Percentiles rank a stretch among this genome's conserved stretches.
Evolutionary conservation across 2,797 vertebrate genomes (phyloP).

Genomic region (Danio choprae): DNA sequence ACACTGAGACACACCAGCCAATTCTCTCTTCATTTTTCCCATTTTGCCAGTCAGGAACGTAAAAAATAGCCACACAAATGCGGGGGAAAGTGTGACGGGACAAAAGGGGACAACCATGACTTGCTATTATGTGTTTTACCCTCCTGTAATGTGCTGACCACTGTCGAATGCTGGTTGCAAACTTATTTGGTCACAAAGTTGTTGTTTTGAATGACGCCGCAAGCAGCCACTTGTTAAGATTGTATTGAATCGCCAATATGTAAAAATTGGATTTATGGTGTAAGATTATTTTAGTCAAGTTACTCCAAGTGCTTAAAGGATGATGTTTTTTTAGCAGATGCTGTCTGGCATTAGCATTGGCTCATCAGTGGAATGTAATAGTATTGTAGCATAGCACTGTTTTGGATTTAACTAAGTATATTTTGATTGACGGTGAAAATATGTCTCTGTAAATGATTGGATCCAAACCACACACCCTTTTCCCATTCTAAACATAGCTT

Average conservation of each 20-base stretch:
- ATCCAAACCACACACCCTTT: conserved; percentile 15
- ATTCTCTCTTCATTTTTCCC: conserved; percentile 24
- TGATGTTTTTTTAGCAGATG: background rate
- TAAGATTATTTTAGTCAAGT: background rate
- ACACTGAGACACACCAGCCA: conserved; percentile 43
- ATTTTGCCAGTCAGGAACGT: conserved; percentile 33
- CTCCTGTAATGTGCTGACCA: background rate
- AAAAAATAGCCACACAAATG: conserved; percentile 51
- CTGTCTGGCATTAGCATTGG: background rate
- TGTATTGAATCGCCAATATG: background rate
- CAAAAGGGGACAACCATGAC: conserved; percentile 21
- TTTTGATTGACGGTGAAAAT: background rate
- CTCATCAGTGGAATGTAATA: background rate
- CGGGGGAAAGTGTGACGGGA: conserved; percentile 9
- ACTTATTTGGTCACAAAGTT: background rate
- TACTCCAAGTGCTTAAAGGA: background rate
- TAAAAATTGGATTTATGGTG: background rate
- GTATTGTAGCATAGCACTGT: conserved; percentile 11
- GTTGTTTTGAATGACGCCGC: background rate
- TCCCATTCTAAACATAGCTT: conserved; percentile 55
- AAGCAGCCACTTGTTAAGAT: background rate
- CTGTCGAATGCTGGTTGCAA: background rate
- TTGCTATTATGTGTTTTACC: conserved; percentile 3
- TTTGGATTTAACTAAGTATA: background rate
- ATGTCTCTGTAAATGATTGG: conserved; percentile 1